phyloP scores from a whole-genome alignment of 2,797 vertebrate species.

The Potorous gilbertii region DNA sequence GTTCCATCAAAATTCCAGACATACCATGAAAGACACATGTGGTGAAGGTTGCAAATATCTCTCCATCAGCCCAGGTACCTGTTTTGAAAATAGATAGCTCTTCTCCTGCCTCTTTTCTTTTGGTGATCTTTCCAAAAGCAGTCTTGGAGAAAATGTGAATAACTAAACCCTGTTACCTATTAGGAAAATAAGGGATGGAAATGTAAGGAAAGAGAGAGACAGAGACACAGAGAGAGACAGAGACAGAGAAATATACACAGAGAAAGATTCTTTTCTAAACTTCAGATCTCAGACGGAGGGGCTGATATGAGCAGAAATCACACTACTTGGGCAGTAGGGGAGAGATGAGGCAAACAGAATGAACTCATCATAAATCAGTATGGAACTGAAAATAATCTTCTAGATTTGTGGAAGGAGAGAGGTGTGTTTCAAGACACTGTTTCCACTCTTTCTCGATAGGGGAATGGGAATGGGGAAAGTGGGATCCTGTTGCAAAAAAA shows the following conservation, averaged over 20 bases:
- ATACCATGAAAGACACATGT: not conserved
- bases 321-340: not conserved
- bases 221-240: not conserved
- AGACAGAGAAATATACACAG: not conserved
- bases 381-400: not conserved
- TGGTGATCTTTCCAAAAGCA: conserved; percentile 12
- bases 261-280: not conserved
- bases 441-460: not conserved
- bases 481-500: not conserved
- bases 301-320: not conserved
- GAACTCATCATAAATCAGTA: not conserved
- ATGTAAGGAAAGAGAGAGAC: not conserved
- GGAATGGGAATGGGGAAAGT: not conserved
- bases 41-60: not conserved
- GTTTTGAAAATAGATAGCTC: not conserved
- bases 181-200: not conserved
- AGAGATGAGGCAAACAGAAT: not conserved
- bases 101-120: not conserved
- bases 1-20: not conserved
- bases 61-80: not conserved
- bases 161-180: conserved; percentile 54
- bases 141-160: conserved; percentile 61
- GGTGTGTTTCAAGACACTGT: not conserved
- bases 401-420: not conserved
- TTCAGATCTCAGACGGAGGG: not conserved